Evolutionary conservation across 2,797 vertebrate genomes (phyloP), one percentile per base, ranked within the genome.

Genomic region (Urophycis tenuis): DNA sequence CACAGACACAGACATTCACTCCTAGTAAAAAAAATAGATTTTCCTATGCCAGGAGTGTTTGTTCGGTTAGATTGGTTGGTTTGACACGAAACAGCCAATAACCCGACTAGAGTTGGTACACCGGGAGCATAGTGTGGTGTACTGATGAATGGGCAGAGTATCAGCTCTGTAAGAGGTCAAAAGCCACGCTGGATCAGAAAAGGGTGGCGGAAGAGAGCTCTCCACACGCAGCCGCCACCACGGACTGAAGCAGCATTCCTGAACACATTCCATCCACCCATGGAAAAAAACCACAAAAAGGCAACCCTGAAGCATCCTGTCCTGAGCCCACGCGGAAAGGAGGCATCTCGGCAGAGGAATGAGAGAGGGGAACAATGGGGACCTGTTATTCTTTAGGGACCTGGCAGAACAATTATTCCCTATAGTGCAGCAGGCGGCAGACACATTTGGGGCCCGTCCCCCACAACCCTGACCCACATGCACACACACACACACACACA

Each of bases 291-390:
- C 78, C 84, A 78, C 73, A 76, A 75, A 73, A 78, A 79, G 14
- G 31, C 77, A 77, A 0, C 31, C 3, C 83, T 81, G 79, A 36
- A 83, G 81, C 78, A 86, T 93, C 89, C 91, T 92, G 89, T 86
- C 60, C 53, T 53, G 74, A 78, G 81, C 14, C 0, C 75, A 72
- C 74, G 80, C 88, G 86, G 88, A 89, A 92, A 88, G 86, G 83
- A 92, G 86, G 84, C 87, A 82, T 81, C 31, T 84, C 85, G 87
- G 86, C 73, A 78, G 78, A 90, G 83, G 85, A 92, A 84, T 87
- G 80, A 86, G 78, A 74, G 81, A 87, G 89, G 82, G 83, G 91
- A 92, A 93, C 92, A 93, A 92, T 93, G 85, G 91, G 87, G 88
- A 91, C 75, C 91, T 92, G 91, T 91, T 92, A 90, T 86, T 89